Base-by-base conservation (phyloP, 2,113 vertebrate genomes). In the Grus americana region DNA sequence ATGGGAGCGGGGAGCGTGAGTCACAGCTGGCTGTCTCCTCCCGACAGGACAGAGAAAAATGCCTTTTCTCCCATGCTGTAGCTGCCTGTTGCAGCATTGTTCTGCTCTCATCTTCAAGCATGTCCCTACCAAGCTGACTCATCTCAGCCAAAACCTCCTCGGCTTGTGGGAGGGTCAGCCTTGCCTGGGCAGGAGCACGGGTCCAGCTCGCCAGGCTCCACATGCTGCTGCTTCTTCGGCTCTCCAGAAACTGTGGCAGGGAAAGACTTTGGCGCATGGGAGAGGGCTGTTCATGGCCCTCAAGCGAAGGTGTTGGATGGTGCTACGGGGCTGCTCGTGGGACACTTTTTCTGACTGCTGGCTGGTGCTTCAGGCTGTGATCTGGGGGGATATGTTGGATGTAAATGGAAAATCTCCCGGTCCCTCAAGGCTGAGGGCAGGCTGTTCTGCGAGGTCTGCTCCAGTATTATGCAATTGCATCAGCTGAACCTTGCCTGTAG, bases 261-360 rank as follows among this genome's bases (percentile, higher is more conserved):
- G 40, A 21, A 76, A 61, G 75, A 76, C 34, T 49, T 68, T 0
- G 0, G 46, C 42, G 4, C 1, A 2, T 5, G 1, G 4, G 17
- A 23, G 47, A 73, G 24, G 59, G 57, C 57, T 58, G 54, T 10
- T 66, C 19, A 3, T 12, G 1, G 2, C 47, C 42, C 32, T 79
- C 34, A 40, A 44, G 46, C 0, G 8, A 92, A 61, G 38, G 8
- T 7, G 42, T 4, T 42, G 72, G 40, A 40, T 42, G 54, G 62
- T 66, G 59, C 18, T 14, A 36, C 36, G 29, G 40, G 8, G 13
- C 27, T 76, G 46, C 50, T 58, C 1, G 0, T 42, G 63, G 54
- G 38, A 74, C 24, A 3, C 21, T 32, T 29, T 38, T 12, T 34
- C 55, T 50, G 66, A 44, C 20, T 40, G 36, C 36, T 46, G 66